A percentile compares a stretch with the other conserved stretches of the same genome.
Conservation (phyloP, 92 coral and sea anemone species). For the Parazoanthus swiftii region DNA sequence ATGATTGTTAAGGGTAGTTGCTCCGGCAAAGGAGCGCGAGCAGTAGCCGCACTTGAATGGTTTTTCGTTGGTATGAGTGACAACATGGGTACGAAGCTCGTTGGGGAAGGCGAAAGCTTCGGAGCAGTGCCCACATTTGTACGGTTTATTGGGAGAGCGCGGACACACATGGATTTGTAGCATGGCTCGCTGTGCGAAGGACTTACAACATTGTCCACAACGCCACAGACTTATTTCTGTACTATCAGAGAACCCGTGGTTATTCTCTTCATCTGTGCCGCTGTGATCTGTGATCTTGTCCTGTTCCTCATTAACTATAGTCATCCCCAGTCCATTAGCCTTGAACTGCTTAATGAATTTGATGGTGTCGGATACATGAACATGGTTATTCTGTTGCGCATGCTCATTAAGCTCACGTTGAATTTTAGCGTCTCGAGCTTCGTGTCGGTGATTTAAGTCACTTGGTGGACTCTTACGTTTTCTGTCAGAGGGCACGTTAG, state of each 20-base stretch:
- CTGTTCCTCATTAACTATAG: conserved; percentile 21
- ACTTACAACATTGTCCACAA: conserved; percentile 88
- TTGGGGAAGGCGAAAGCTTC: conserved; percentile 74
- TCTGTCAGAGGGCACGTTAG: conserved; percentile 22
- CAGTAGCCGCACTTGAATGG: conserved; percentile 98
- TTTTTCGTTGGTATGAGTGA: conserved; percentile 90
- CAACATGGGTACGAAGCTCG: conserved; percentile 97
- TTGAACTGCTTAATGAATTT: background rate
- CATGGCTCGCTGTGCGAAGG: conserved; percentile 84
- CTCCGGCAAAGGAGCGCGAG: conserved; percentile 92
- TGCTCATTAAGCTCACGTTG: conserved; percentile 10
- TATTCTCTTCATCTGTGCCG: background rate
- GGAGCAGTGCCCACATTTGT: conserved; percentile 92
- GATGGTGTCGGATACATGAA: background rate
- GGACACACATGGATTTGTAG: conserved; percentile 85
- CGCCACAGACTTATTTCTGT: conserved; percentile 76
- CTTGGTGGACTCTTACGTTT: conserved; percentile 16
- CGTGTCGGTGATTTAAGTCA: conserved; percentile 4
- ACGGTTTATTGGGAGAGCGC: conserved; percentile 76
- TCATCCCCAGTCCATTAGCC: background rate
- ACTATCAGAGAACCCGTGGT: conserved; percentile 29
- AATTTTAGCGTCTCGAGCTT: background rate
- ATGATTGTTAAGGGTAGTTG: conserved; percentile 94
- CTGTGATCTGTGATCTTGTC: background rate
- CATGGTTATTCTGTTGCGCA: background rate